phyloP scores from a whole-genome alignment of 2,113 vertebrate genomes.

The Thamnaconus septentrionalis region DNA sequence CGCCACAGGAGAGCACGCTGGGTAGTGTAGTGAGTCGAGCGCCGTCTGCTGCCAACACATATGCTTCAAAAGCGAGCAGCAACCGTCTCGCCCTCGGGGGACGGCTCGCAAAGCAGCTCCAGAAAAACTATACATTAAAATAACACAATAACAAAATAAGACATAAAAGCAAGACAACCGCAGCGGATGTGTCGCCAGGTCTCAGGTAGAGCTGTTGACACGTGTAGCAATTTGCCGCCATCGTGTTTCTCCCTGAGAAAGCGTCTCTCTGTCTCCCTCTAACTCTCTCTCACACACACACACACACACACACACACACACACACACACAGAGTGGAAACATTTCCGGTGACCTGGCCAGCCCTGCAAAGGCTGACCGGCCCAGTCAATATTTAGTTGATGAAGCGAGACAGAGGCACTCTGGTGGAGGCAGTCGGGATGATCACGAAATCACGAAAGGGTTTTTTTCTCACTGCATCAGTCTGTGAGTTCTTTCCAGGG shows the following conservation, averaged over 20 bases:
- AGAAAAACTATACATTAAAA: too few relatives aligned
- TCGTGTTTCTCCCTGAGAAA: constrained; percentile 5
- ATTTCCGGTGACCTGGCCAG: too few relatives aligned
- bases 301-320: too few relatives aligned
- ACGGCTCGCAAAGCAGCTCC: too few relatives aligned
- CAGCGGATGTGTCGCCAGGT: background rate
- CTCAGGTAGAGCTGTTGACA: background rate
- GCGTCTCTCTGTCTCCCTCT: background rate
- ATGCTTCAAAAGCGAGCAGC: constrained; percentile 26
- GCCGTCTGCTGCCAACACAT: constrained; percentile 37
- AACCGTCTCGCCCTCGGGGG: constrained; percentile 1
- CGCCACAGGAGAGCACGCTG: constrained; percentile 40
- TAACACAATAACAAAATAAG: too few relatives aligned
- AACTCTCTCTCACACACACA: too few relatives aligned
- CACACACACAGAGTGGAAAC: too few relatives aligned
- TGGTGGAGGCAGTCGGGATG: too few relatives aligned
- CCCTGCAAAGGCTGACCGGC: too few relatives aligned
- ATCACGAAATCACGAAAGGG: too few relatives aligned
- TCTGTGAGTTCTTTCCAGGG: constrained; percentile 23
- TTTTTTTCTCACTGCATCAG: background rate
- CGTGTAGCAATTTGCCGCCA: background rate
- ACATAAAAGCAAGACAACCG: background rate
- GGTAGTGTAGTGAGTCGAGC: constrained; percentile 43
- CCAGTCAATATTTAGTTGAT: too few relatives aligned
- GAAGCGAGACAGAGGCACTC: too few relatives aligned